Base-by-base conservation (phyloP, 2,888 invertebrate species). In the Ligdia adustata region DNA sequence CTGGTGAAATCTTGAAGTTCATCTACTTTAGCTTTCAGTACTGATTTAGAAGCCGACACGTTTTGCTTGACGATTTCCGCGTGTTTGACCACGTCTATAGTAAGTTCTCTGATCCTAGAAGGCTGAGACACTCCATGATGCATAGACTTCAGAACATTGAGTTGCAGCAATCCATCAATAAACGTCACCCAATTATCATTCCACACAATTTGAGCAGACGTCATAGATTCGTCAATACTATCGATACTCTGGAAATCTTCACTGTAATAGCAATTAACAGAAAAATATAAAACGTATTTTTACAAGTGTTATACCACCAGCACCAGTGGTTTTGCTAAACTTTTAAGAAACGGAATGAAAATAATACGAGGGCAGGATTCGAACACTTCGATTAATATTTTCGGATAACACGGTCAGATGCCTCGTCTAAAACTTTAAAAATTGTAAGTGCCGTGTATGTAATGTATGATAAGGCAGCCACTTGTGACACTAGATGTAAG, bases 81-180 rank as follows among this genome's bases (percentile, higher is more conserved):
- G 12, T 55, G 55, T 15, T 63, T 50, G 1, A 56, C 33, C 0
- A 69, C 48, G 45, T 82, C 62, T 12, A 84, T 77, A 9, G 35
- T 33, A 0, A 82, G 55, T 9, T 52, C 64, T 31, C 66, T 65
- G 1, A 83, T 71, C 2, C 60, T 62, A 0, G 92, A 92, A 0
- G 95, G 95, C 9, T 94, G 82, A 31, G 92, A 86, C 0, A 95
- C 82, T 0, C 91, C 88, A 34, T 93, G 91, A 1, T 92, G 85
- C 7, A 92, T 83, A 32, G 91, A 82, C 15, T 91, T 91, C n/a
- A 96, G 66, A 9, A 94, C 90, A 37, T 92, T 90, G 45, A 95
- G 91, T 80, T 97, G 97, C 7, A 97, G 77, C 91, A 97, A 92
- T 0, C 94, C 94, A 75, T 97, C 97, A 62, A 97, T 88, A 60